Conservation (phyloP, 2,888 invertebrate species). For the Ellobium chinense region DNA sequence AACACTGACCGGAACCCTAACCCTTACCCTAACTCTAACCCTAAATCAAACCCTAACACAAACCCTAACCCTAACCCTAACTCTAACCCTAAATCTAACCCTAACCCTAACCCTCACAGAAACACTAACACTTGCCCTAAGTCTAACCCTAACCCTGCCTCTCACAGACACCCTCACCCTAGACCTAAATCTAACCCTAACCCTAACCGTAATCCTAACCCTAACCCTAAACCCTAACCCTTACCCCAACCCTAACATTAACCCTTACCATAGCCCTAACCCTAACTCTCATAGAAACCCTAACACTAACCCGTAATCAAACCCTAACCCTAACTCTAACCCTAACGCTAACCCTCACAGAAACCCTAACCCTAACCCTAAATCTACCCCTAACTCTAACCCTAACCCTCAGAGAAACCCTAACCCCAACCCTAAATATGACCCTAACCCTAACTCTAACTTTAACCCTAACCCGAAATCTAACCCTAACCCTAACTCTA, state of each 20-base stretch:
- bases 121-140: neutral
- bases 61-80: neutral
- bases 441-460: neutral
- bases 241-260: neutral
- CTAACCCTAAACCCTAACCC: neutral
- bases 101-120: neutral
- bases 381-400: neutral
- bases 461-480: neutral
- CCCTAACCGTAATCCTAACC: neutral
- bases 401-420: neutral
- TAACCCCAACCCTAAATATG: neutral
- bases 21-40: neutral
- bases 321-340: neutral
- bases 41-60: neutral
- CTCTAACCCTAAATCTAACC: neutral
- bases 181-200: slow-evolving; percentile 3
- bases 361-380: neutral
- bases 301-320: slow-evolving; percentile 1
- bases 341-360: neutral
- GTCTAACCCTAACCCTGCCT: neutral
- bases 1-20: slow-evolving; percentile 1
- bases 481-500: slow-evolving; percentile 17
- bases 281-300: neutral
- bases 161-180: neutral
- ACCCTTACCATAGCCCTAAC: neutral